phyloP scores from a whole-genome alignment of 2,797 vertebrate genomes.

The Tarsius wallacei region DNA sequence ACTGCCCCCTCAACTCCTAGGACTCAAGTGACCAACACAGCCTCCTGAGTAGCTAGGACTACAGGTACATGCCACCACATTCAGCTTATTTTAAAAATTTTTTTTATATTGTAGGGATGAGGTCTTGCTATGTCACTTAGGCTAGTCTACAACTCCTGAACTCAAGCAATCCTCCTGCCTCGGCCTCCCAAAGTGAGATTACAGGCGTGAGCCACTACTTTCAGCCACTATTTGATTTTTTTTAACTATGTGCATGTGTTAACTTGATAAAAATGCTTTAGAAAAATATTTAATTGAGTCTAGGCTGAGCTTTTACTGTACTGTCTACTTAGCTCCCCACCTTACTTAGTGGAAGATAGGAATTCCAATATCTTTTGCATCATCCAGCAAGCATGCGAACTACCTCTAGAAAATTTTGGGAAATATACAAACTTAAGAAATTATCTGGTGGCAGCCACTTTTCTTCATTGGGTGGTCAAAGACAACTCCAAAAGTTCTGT shows the following conservation, averaged over 20 bases:
- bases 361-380: neutral
- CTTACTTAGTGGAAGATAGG: neutral
- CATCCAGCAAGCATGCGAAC: neutral
- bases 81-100: no score
- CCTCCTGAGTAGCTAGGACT: no score
- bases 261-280: neutral
- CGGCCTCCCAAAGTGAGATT: no score
- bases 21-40: no score
- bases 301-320: neutral
- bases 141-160: no score
- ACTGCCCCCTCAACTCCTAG: no score
- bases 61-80: no score
- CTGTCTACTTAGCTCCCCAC: neutral
- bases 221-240: no score
- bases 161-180: no score
- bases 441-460: neutral
- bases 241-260: neutral
- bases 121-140: no score
- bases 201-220: no score
- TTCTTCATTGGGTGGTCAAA: neutral
- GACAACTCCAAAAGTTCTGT: neutral
- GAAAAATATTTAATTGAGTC: neutral
- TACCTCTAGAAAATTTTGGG: neutral
- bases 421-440: conserved; percentile 45
- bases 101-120: no score